Conservation (phyloP, 2,888 invertebrate species). For the Acanthosepion lycidas region DNA sequence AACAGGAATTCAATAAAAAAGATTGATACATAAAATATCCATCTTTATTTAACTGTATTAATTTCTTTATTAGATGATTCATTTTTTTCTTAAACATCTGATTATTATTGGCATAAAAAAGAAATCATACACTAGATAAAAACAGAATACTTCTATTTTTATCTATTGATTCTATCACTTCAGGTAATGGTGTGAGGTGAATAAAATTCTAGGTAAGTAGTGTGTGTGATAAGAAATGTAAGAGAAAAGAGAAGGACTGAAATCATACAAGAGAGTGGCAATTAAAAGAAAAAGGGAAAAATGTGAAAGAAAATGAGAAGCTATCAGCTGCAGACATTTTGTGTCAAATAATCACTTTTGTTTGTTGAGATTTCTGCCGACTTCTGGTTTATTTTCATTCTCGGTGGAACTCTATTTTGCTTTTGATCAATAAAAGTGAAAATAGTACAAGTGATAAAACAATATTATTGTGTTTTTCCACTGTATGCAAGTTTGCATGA, state of each 20-base stretch:
- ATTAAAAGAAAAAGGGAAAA: not conserved
- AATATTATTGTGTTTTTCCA: not conserved
- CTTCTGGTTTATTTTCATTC: not conserved
- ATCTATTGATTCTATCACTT: not conserved
- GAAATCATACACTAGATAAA: not conserved
- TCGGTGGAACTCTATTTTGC: not conserved
- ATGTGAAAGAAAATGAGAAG: not conserved
- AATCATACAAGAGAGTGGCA: not conserved
- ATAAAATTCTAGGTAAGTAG: not conserved
- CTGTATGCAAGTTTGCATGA: not conserved
- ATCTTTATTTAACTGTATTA: no score
- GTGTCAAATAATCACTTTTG: constrained; percentile 33
- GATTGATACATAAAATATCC: no score
- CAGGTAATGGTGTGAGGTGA: not conserved
- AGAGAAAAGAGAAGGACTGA: not conserved
- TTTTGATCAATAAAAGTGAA: not conserved
- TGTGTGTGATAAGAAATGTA: not conserved
- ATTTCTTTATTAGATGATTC: no score
- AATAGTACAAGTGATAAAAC: constrained; percentile 1
- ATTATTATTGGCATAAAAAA: not conserved
- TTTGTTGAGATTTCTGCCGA: not conserved
- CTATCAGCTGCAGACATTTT: not conserved
- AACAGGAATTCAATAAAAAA: no score
- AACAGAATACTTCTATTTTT: not conserved
- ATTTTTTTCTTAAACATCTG: no score